phyloP scores from a whole-genome alignment of 2,797 vertebrate species.

The Rhinella marina region DNA sequence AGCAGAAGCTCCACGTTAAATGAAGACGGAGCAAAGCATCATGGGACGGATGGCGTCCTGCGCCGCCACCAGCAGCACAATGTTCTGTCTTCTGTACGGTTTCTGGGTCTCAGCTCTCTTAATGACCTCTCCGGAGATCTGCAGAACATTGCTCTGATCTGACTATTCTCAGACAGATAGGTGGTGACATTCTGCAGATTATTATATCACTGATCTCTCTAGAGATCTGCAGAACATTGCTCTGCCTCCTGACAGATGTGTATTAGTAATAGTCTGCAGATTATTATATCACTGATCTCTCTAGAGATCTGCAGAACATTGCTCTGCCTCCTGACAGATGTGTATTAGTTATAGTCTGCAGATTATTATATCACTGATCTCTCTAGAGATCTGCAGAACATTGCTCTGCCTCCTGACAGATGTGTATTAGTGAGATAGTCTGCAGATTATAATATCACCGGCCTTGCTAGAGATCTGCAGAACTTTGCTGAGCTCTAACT shows the following conservation, averaged over 20 bases:
- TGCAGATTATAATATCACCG: not conserved
- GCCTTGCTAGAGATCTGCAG: not conserved
- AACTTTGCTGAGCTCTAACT: not conserved
- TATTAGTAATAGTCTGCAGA: no score
- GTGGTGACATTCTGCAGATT: not conserved
- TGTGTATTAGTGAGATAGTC: not conserved
- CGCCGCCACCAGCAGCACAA: rapidly evolving
- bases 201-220: no score
- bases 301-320: no score
- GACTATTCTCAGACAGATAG: not conserved
- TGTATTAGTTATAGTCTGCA: no score
- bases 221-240: no score
- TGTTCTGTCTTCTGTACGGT: no score
- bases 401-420: not conserved
- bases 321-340: no score
- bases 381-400: not conserved
- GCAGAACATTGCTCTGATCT: not conserved
- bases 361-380: not conserved
- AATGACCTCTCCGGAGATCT: not conserved
- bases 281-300: no score
- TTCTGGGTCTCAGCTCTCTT: not conserved
- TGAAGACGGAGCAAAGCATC: slow-evolving; percentile 21
- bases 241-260: no score
- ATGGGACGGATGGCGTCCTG: not conserved
- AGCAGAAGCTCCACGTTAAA: not conserved